These are phyloP conservation scores for Helleia helle DNA, from an alignment of 2,888 invertebrate species.

Conservation along the genomic window DNA sequence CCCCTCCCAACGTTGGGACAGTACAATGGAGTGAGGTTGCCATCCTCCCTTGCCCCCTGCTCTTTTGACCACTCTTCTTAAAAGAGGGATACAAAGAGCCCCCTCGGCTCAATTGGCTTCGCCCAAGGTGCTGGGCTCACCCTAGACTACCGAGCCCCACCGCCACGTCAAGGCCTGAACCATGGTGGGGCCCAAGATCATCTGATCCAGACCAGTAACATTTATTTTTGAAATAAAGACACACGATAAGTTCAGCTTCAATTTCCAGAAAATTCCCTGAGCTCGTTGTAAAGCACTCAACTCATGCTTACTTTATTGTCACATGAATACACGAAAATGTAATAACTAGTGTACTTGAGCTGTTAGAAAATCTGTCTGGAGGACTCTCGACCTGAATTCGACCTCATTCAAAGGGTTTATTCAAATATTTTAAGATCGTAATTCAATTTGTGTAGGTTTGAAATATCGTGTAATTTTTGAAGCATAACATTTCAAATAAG, in stretches of 20 bases:
- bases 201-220: no score
- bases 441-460: constrained; percentile 9
- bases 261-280: neutral
- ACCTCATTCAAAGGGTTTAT: constrained; percentile 10
- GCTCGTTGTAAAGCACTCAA: neutral
- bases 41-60: no score
- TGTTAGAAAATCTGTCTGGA: constrained; percentile 7
- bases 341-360: constrained; percentile 1
- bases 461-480: constrained; percentile 3
- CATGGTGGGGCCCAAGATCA: no score
- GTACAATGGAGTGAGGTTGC: no score
- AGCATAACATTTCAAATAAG: constrained; percentile 1
- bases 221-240: no score
- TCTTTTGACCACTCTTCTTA: no score
- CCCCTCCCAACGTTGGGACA: no score
- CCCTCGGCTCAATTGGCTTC: no score
- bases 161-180: no score
- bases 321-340: neutral
- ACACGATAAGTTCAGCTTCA: neutral
- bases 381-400: constrained; percentile 7
- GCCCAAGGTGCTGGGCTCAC: no score
- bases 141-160: no score
- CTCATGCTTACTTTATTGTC: neutral
- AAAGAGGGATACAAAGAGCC: no score
- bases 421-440: constrained; percentile 11